These are phyloP conservation scores for Actias luna DNA, from an alignment of 2,888 invertebrate genomes.

Conservation along the genomic window DNA sequence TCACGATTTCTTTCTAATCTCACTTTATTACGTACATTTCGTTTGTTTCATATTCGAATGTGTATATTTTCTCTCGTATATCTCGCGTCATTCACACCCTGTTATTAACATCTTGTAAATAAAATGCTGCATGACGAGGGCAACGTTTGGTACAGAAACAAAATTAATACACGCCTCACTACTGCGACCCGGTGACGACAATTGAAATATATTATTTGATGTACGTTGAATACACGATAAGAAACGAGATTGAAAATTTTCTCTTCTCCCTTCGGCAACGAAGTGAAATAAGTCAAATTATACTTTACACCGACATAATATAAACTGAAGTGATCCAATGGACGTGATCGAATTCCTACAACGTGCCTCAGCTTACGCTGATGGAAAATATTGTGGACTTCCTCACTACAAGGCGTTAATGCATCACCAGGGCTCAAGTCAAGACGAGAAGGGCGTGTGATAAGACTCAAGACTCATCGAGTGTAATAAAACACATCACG, in stretches of 20 bases:
- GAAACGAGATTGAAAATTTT: slow-evolving; percentile 59
- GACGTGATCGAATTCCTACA: too few relatives aligned
- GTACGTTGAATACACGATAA: slow-evolving; percentile 60
- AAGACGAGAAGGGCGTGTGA: too few relatives aligned
- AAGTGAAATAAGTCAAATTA: slow-evolving; percentile 51
- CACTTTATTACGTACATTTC: neutral
- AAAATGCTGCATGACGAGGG: slow-evolving; percentile 13
- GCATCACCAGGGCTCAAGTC: too few relatives aligned
- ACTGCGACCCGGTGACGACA: slow-evolving; percentile 24
- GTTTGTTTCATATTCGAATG: slow-evolving; percentile 26
- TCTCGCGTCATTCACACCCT: slow-evolving; percentile 4
- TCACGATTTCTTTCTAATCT: neutral
- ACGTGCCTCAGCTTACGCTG: too few relatives aligned
- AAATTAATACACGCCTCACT: slow-evolving; percentile 23
- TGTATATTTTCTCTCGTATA: neutral
- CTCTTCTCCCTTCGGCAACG: slow-evolving; percentile 45
- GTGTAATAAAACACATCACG: too few relatives aligned
- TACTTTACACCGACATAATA: slow-evolving; percentile 50
- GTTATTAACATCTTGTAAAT: neutral
- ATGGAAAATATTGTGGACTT: too few relatives aligned
- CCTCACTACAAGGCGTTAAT: too few relatives aligned
- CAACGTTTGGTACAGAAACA: slow-evolving; percentile 20
- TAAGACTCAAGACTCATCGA: too few relatives aligned
- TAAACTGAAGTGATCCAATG: too few relatives aligned
- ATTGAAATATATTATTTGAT: slow-evolving; percentile 60